Evolutionary conservation across 30 jellyfish, hydroid and myxozoan species (phyloP).

Genomic region (Aurelia aurita complex sp. Pacific): DNA sequence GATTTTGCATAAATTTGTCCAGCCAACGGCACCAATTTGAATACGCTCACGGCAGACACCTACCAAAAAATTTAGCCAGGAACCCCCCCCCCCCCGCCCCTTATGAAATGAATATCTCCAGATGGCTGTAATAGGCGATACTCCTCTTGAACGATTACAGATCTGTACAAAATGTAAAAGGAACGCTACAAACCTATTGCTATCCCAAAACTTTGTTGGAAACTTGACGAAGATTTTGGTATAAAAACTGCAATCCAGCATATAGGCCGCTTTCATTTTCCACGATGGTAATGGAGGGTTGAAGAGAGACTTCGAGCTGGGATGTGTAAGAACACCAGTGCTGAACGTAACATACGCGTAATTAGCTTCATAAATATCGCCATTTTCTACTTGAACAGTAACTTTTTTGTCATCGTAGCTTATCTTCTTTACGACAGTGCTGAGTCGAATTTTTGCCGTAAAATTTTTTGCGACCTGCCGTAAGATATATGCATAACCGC

Average conservation of each 20-base stretch:
- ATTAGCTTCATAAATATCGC: constrained; percentile 67
- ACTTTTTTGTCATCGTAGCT: constrained; percentile 7
- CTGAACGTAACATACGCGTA: constrained; percentile 58
- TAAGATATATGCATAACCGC: constrained; percentile 54
- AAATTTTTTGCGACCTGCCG: constrained; percentile 50
- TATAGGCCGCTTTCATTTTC: constrained; percentile 66
- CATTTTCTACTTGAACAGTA: constrained; percentile 38
- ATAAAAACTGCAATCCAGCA: constrained; percentile 49
- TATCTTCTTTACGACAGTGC: constrained; percentile 33
- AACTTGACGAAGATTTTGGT: constrained; percentile 73
- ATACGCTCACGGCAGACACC: too few species aligned
- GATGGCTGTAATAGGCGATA: too few species aligned
- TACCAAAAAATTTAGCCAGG: too few species aligned
- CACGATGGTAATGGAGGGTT: constrained; percentile 78
- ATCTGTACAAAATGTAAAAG: not conserved
- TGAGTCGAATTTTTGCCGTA: constrained; percentile 24
- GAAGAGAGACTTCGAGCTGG: constrained; percentile 5
- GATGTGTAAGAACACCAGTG: constrained; percentile 65
- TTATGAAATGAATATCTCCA: too few species aligned
- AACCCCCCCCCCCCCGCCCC: too few species aligned
- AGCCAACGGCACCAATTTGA: too few species aligned
- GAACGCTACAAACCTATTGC: constrained; percentile 56
- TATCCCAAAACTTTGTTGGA: constrained; percentile 82
- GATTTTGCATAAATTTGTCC: too few species aligned
- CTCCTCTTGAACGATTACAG: too few species aligned